Conservation (phyloP, 2,888 invertebrate genomes). For the Homarus gammarus region DNA sequence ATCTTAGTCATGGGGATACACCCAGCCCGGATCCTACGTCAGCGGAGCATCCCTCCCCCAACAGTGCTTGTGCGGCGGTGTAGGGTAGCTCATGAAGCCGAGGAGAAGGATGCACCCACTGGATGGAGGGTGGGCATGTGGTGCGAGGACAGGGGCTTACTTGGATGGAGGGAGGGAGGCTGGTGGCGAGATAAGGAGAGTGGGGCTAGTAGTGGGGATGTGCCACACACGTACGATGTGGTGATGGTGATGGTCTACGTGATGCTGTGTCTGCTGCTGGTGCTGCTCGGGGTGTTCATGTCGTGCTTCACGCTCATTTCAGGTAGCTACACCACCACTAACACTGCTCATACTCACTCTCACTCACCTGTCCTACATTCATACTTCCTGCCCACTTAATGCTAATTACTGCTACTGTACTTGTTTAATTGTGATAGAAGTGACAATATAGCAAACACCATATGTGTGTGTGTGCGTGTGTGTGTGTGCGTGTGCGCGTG, state of each 20-base stretch:
- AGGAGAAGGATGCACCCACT: not conserved
- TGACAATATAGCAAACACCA: too few relatives aligned
- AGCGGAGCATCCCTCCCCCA: constrained; percentile 48
- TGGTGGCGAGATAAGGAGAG: not conserved
- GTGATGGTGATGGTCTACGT: constrained; percentile 43
- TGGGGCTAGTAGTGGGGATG: not conserved
- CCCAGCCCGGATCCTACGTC: constrained; percentile 47
- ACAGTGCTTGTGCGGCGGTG: constrained; percentile 12
- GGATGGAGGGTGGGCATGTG: constrained; percentile 18
- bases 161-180: not conserved
- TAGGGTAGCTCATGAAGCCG: not conserved
- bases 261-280: constrained; percentile 42
- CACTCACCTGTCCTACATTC: not conserved
- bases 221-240: constrained; percentile 14
- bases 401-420: not conserved
- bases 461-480: too few relatives aligned
- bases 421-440: not conserved
- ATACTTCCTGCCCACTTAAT: not conserved
- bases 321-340: too few relatives aligned
- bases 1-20: constrained; percentile 42
- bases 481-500: too few relatives aligned
- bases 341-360: too few relatives aligned
- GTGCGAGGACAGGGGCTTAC: constrained; percentile 16
- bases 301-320: constrained; percentile 48
- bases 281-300: constrained; percentile 33